Conservation (phyloP, 2,888 invertebrate species). For the Protonemura montana region DNA sequence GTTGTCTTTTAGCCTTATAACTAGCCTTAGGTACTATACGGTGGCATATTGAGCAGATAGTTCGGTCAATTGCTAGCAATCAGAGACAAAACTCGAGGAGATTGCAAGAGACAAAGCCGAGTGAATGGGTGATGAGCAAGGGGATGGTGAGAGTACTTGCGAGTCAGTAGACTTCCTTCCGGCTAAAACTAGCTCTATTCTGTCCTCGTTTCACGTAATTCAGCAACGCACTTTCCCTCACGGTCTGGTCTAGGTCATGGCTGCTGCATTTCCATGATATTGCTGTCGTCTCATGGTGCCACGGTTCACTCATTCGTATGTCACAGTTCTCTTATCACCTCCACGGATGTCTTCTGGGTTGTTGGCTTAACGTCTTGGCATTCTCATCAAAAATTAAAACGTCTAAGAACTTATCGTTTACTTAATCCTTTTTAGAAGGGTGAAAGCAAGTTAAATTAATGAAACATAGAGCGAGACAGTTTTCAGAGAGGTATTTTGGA, state of each 20-base stretch:
- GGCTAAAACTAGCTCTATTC: too few species aligned
- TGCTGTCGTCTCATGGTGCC: not conserved
- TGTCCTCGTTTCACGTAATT: too few species aligned
- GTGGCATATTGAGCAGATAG: too few species aligned
- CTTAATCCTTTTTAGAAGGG: not conserved
- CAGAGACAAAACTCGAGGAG: not conserved
- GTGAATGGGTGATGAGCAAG: not conserved
- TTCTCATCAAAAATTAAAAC: not conserved
- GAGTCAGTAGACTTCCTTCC: constrained; percentile 5
- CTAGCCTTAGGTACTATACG: too few species aligned
- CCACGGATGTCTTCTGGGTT: not conserved
- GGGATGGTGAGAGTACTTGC: not conserved
- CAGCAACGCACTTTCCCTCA: too few species aligned
- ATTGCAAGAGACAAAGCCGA: not conserved
- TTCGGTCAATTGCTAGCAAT: not conserved
- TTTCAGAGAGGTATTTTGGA: not conserved
- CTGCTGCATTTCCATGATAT: not conserved
- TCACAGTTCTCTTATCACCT: not conserved
- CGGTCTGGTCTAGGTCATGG: too few species aligned
- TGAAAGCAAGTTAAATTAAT: not conserved
- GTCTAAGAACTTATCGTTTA: not conserved
- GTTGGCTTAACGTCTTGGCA: not conserved
- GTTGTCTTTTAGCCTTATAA: too few species aligned
- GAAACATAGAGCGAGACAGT: not conserved
- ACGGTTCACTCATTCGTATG: not conserved